Percentiles rank a stretch among this genome's conserved stretches.
Conservation (phyloP, 2,797 vertebrate genomes). For the Coranthus polyacanthus region DNA sequence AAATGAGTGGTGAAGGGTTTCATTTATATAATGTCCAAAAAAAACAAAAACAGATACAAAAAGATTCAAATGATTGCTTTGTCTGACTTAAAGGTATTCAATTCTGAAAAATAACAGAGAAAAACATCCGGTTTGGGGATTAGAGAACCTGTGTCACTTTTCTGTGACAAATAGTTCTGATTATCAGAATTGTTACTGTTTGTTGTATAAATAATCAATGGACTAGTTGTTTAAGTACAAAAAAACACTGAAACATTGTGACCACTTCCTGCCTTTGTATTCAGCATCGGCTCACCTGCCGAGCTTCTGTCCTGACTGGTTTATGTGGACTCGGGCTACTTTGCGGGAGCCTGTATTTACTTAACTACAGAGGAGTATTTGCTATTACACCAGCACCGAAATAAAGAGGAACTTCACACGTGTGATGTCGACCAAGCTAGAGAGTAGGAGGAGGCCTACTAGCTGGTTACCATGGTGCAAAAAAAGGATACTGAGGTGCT, state of each 20-base stretch:
- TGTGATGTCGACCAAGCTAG: constrained; percentile 13
- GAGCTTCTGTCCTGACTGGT: constrained; percentile 9
- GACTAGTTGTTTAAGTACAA: constrained; percentile 3
- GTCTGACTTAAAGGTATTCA: not conserved
- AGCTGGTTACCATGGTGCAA: constrained; percentile 50
- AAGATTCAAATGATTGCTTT: too few relatives aligned
- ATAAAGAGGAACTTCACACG: constrained; percentile 31
- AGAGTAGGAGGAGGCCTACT: constrained; percentile 50
- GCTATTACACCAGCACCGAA: constrained; percentile 36
- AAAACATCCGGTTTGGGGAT: not conserved
- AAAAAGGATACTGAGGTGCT: constrained; percentile 34
- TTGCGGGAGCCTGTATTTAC: not conserved
- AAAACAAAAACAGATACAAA: too few relatives aligned
- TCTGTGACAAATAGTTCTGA: not conserved
- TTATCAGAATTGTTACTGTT: not conserved
- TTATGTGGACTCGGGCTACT: not conserved
- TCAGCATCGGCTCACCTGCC: constrained; percentile 22
- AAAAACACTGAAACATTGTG: constrained; percentile 1
- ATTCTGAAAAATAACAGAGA: not conserved
- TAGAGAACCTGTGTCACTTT: not conserved
- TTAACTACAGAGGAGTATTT: constrained; percentile 16
- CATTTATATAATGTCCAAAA: too few relatives aligned
- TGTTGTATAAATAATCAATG: not conserved
- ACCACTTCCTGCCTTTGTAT: constrained; percentile 43
- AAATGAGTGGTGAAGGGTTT: too few relatives aligned